Evolutionary conservation across 2,797 vertebrate species (phyloP).

Genomic region (Phaenicophaeus curvirostris): DNA sequence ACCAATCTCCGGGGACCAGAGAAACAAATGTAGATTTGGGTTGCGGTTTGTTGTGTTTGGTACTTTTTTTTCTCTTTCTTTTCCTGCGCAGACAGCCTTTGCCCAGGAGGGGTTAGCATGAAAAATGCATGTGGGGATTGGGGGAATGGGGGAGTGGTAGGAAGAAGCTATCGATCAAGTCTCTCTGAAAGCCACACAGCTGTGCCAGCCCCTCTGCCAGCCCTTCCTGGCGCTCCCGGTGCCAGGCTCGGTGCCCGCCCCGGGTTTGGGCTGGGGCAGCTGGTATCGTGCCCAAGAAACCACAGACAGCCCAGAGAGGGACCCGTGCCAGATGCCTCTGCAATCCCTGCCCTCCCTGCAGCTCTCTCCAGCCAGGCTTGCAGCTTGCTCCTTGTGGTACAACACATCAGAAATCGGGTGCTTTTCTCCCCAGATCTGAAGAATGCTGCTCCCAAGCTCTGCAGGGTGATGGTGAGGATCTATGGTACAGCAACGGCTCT

Average conservation of each 20-base stretch:
- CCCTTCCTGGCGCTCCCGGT: background rate
- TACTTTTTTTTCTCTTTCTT: constrained; percentile 17
- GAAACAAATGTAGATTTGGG: constrained; percentile 64
- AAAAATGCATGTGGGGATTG: constrained; percentile 77
- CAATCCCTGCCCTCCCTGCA: rapidly evolving
- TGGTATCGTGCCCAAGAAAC: background rate
- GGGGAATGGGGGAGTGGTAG: constrained; percentile 52
- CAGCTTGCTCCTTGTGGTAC: rapidly evolving
- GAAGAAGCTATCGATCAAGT: constrained; percentile 78
- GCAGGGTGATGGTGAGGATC: background rate
- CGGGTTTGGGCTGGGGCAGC: rapidly evolving
- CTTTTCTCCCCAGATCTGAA: background rate
- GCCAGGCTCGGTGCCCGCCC: background rate
- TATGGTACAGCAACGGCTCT: background rate
- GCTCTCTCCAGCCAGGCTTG: rapidly evolving
- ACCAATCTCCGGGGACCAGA: constrained; percentile 29
- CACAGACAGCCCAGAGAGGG: rapidly evolving
- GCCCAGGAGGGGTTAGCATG: constrained; percentile 72
- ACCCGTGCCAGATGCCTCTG: rapidly evolving
- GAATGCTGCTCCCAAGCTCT: background rate
- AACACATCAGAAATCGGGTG: rapidly evolving
- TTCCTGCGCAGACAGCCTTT: constrained; percentile 56
- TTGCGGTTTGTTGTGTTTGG: constrained; percentile 47
- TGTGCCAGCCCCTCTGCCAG: constrained; percentile 62
- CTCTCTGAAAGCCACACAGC: constrained; percentile 79